These are phyloP conservation scores for Larimichthys polyactis DNA, from an alignment of 2,113 vertebrate species.

Conservation along the genomic window DNA sequence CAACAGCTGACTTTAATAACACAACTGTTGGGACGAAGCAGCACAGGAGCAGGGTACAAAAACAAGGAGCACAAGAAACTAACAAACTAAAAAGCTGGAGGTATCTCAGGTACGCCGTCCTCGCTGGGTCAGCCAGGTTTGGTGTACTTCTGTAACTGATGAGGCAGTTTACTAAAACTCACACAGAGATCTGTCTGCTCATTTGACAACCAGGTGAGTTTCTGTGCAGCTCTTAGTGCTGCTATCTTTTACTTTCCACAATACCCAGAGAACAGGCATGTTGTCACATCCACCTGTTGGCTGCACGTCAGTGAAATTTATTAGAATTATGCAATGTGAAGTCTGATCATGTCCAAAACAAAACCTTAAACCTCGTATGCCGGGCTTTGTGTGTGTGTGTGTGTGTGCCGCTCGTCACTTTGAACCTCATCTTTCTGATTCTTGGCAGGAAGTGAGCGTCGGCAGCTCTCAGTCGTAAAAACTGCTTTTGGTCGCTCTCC, in stretches of 20 bases:
- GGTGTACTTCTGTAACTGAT: no score
- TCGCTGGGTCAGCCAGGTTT: no score
- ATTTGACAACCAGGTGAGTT: no score
- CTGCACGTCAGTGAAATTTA: neutral
- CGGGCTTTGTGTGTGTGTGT: neutral
- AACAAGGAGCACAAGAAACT: no score
- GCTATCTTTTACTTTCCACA: neutral
- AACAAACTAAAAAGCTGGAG: no score
- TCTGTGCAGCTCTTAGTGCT: neutral
- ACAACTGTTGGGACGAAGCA: no score
- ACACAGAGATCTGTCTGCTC: no score
- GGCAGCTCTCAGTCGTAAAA: conserved; percentile 69
- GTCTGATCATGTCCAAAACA: neutral
- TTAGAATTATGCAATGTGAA: neutral
- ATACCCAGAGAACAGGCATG: neutral
- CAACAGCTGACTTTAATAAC: no score
- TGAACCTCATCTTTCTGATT: conserved; percentile 63
- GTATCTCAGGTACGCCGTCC: no score
- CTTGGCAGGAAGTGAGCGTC: conserved; percentile 77
- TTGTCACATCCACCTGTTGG: conserved; percentile 15
- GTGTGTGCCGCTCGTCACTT: conserved; percentile 57
- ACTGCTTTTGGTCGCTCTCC: conserved; percentile 74
- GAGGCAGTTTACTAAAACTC: no score
- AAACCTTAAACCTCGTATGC: neutral
- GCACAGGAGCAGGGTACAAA: no score